These are phyloP conservation scores for Helicoverpa armigera DNA, from an alignment of 1,140 invertebrate genomes.

Conservation along the genomic window DNA sequence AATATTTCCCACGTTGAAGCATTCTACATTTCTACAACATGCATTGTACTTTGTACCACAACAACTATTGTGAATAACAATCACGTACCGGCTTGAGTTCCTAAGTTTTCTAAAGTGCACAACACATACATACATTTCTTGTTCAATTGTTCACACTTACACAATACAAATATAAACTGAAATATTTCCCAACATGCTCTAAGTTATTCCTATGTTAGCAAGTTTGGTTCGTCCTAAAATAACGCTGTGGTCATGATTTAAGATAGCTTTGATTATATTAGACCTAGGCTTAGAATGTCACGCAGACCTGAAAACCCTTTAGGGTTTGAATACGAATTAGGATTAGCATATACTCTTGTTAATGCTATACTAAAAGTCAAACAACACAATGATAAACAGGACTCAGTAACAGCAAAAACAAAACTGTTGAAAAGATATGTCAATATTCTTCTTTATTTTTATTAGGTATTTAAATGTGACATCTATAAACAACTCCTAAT, in stretches of 20 bases:
- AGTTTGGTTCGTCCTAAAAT: neutral
- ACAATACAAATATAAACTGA: constrained; percentile 3
- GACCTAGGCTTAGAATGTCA: constrained; percentile 6
- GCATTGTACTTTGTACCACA: neutral
- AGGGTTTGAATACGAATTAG: neutral
- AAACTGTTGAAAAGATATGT: too few species aligned
- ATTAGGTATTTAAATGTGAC: neutral
- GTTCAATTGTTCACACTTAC: constrained; percentile 12
- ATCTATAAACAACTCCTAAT: neutral
- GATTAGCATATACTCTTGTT: neutral
- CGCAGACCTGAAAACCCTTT: neutral
- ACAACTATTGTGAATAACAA: constrained; percentile 4
- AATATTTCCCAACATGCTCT: neutral
- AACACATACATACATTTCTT: constrained; percentile 8
- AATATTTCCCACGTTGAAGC: too few species aligned
- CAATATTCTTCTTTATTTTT: too few species aligned
- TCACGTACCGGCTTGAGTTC: constrained; percentile 2
- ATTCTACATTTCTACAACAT: neutral
- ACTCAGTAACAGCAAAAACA: too few species aligned
- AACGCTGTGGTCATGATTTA: neutral
- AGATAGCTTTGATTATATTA: constrained; percentile 26
- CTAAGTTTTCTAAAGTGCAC: constrained; percentile 31
- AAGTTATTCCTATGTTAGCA: neutral
- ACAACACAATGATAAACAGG: too few species aligned
- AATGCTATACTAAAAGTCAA: neutral